Evolutionary conservation across 2,888 invertebrate species (phyloP), one percentile per base, ranked within the genome.

Genomic region (Cheilosia urbana): DNA sequence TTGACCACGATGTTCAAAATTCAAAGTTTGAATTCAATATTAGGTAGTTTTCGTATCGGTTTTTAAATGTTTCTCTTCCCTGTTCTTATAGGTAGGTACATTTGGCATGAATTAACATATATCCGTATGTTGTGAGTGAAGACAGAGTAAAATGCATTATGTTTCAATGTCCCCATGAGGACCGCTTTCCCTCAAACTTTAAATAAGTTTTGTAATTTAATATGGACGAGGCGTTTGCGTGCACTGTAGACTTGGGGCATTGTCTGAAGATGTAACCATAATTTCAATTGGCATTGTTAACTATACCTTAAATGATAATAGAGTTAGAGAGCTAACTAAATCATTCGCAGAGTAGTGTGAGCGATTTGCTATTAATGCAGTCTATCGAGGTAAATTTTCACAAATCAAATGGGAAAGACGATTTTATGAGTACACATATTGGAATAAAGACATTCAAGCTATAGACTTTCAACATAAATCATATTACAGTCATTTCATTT

Each of bases 131-230:
- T 37, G 13, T 4, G 37, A 37, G 37, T 37, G 37, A 11, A 37
- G 37, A 37, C 37, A 37, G 37, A 37, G 49, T 37, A 30, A 65
- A 65, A 65, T 49, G 49, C 21, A 37, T 37, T 37, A 37, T 37
- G 65, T 65, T 65, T n/a, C 37, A 37, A 30, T 49, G 65, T 21
- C 21, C 63, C 34, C 49, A 49, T 51, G 65, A 49, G 65, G 21
- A 49, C 19, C 9, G 49, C 21, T 65, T 49, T 65, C 19, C 15
- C 21, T 13, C 34, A 34, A 62, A 65, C 15, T 49, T 63, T 63
- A 21, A 63, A 63, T 49, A 34, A 63, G 63, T 63, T 65, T 65
- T 19, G 65, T 65, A 65, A 65, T 37, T 65, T 34, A 34, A 63
- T 63, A 63, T 34, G 37, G 37, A 37, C 37, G 13, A 30, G 6